Evolutionary conservation across 1,140 invertebrate genomes (phyloP).

Genomic region (Cydia pomonella): DNA sequence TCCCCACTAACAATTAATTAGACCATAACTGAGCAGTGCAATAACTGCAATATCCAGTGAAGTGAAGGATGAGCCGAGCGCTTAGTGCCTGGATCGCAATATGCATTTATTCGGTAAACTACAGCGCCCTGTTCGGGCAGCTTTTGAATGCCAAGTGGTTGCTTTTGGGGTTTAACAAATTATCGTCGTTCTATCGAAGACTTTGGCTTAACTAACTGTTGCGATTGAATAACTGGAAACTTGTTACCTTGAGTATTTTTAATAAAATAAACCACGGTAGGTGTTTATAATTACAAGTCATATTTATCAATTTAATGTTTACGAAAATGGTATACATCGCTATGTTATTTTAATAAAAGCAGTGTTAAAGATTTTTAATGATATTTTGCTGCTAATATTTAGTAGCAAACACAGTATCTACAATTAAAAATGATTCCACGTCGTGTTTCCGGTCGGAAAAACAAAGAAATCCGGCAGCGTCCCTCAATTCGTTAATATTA

Average conservation of each 20-base stretch:
- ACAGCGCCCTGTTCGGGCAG: constrained; percentile 12
- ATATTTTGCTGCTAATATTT: neutral
- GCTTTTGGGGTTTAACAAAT: constrained; percentile 8
- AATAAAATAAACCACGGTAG: neutral
- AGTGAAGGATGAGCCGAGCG: constrained; percentile 53
- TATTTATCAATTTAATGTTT: too few species aligned
- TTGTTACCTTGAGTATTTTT: neutral
- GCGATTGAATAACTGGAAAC: neutral
- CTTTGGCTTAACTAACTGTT: neutral
- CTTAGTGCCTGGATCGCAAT: constrained; percentile 32
- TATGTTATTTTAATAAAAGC: too few species aligned
- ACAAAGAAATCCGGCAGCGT: constrained; percentile 9
- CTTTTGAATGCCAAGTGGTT: constrained; percentile 11
- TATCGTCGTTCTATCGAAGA: neutral
- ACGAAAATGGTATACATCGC: too few species aligned
- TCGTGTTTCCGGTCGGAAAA: constrained; percentile 5
- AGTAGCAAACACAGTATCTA: neutral
- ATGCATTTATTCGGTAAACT: constrained; percentile 30
- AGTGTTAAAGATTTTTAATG: neutral
- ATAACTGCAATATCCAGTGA: constrained; percentile 48
- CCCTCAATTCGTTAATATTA: constrained; percentile 26
- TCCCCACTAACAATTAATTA: constrained; percentile 63
- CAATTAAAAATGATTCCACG: constrained; percentile 3
- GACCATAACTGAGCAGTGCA: constrained; percentile 56
- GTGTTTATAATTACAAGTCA: neutral